These are phyloP conservation scores for Euwallacea fornicatus DNA, from an alignment of 1,140 invertebrate genomes.

Conservation along the genomic window DNA sequence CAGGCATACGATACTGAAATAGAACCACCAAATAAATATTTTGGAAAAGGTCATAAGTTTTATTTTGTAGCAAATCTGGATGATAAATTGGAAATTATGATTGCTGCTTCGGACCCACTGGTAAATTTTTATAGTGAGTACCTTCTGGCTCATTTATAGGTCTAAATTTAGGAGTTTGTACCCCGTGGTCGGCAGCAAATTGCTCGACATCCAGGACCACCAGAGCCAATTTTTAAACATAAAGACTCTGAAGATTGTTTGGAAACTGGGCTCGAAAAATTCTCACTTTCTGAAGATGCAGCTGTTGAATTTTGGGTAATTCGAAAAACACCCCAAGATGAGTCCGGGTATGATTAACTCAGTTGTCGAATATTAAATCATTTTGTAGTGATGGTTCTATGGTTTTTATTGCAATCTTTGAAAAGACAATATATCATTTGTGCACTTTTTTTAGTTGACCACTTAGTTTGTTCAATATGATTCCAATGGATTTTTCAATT, in stretches of 20 bases:
- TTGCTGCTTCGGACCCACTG: slow-evolving; percentile 80
- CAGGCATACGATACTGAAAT: no score
- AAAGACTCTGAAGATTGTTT: slow-evolving; percentile 58
- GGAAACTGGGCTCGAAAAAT: slow-evolving; percentile 71
- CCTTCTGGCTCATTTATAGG: background rate
- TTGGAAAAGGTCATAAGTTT: background rate
- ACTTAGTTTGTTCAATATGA: no score
- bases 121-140: slow-evolving; percentile 53
- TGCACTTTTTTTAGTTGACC: no score
- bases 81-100: slow-evolving; percentile 73
- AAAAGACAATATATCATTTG: no score
- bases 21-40: no score
- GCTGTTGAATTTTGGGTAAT: slow-evolving; percentile 70
- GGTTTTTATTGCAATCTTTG: no score
- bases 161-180: slow-evolving; percentile 75
- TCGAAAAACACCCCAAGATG: slow-evolving; percentile 54
- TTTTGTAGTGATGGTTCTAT: background rate
- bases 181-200: slow-evolving; percentile 84
- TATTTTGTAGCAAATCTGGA: slow-evolving; percentile 67
- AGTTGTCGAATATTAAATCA: background rate
- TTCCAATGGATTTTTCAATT: no score
- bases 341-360: background rate
- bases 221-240: slow-evolving; percentile 54
- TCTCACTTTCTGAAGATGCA: slow-evolving; percentile 67
- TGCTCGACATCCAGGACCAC: slow-evolving; percentile 71